A percentile compares a stretch with the other conserved stretches of the same genome.
phyloP scores from a whole-genome alignment of 2,888 invertebrate genomes.

The Didymodactylos carnosus region DNA sequence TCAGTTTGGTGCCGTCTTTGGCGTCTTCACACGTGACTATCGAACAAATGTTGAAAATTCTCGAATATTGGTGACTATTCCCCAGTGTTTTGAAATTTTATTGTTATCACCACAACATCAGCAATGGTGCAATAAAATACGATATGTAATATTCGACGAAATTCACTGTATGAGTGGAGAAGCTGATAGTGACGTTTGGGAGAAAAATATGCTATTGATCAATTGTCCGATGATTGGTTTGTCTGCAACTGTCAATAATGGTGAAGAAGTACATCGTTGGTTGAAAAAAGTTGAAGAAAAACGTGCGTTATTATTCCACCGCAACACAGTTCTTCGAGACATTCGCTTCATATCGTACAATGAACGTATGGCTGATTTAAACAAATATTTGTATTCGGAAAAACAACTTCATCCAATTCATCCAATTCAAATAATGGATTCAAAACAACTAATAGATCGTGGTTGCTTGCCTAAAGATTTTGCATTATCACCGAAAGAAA shows the following conservation, averaged over 20 bases:
- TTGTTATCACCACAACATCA: constrained; percentile 1
- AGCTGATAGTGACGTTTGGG: constrained; percentile 9
- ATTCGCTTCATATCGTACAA: neutral
- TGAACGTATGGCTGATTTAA: neutral
- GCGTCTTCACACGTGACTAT: constrained; percentile 12
- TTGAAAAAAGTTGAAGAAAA: neutral
- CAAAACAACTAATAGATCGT: neutral
- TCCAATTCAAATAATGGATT: neutral
- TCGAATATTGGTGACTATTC: constrained; percentile 13
- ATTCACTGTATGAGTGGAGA: constrained; percentile 12
- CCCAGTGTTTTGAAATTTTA: constrained; percentile 11
- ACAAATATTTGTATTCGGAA: neutral
- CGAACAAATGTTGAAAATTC: neutral
- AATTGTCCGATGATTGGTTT: constrained; percentile 15
- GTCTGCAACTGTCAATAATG: neutral
- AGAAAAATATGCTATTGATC: constrained; percentile 5
- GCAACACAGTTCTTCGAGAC: too few relatives aligned
- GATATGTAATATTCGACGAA: constrained; percentile 15
- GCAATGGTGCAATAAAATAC: neutral
- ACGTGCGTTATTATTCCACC: neutral
- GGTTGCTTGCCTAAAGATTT: neutral
- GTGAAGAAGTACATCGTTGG: neutral
- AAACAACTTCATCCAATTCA: neutral
- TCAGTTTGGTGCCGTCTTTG: neutral
- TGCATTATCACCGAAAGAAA: neutral